Conservation (phyloP, 2,113 vertebrate genomes). For the Ptilonorhynchus violaceus region DNA sequence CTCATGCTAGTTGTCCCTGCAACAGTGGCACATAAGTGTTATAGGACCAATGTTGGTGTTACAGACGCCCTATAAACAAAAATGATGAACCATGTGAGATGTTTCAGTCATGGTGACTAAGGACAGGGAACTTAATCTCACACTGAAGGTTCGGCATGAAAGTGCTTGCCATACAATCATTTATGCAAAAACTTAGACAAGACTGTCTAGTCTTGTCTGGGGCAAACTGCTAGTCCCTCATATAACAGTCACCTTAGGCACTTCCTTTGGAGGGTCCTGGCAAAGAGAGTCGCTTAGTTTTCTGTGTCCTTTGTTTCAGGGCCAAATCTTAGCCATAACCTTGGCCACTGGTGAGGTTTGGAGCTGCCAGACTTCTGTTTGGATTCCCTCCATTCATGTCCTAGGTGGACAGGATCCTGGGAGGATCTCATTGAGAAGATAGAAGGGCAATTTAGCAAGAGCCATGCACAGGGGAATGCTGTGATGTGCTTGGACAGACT, state of each 20-base stretch:
- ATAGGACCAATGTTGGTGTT: not conserved
- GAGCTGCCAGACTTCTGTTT: not conserved
- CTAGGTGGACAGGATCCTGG: not conserved
- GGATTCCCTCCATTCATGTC: not conserved
- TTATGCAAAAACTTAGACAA: not conserved
- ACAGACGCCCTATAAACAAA: not conserved
- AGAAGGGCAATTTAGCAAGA: not conserved
- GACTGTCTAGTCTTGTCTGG: not conserved
- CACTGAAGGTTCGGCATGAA: not conserved
- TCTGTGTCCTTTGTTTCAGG: not conserved
- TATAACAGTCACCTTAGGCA: not conserved
- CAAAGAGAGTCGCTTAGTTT: not conserved
- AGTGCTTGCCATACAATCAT: not conserved
- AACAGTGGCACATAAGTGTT: not conserved
- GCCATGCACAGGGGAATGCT: rapidly evolving
- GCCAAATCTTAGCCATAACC: not conserved
- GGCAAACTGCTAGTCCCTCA: not conserved
- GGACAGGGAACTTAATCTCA: not conserved
- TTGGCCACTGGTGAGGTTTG: not conserved
- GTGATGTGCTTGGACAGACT: not conserved
- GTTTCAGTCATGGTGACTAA: not conserved
- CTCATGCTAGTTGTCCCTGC: not conserved
- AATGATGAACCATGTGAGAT: rapidly evolving
- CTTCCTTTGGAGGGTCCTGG: not conserved
- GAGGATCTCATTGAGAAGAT: not conserved